A percentile compares a stretch with the other conserved stretches of the same genome.
Evolutionary conservation across 2,888 invertebrate genomes (phyloP).

Genomic region (Lampropteryx suffumata): DNA sequence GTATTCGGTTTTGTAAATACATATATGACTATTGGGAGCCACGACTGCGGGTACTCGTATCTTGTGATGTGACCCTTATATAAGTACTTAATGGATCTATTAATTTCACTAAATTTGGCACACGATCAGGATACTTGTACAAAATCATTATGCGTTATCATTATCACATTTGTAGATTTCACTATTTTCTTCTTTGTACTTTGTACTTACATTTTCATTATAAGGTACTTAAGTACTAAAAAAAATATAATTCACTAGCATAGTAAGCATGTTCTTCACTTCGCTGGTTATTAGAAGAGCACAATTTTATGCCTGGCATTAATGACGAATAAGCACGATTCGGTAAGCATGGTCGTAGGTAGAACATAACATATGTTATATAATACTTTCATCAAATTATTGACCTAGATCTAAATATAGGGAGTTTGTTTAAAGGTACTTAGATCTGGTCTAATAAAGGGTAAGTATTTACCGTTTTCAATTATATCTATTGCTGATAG

Average conservation of each 20-base stretch:
- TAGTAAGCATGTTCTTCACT: constrained; percentile 48
- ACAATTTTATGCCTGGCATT: constrained; percentile 57
- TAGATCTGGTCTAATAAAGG: no score
- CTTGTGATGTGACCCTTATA: constrained; percentile 22
- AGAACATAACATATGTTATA: constrained; percentile 11
- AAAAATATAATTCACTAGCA: constrained; percentile 55
- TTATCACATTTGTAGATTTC: constrained; percentile 29
- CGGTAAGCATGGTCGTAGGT: constrained; percentile 58
- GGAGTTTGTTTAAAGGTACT: no score
- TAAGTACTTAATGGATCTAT: background rate
- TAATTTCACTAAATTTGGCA: constrained; percentile 11
- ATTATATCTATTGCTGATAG: no score
- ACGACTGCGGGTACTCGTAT: constrained; percentile 23
- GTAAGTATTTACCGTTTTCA: no score
- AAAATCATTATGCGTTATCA: constrained; percentile 39
- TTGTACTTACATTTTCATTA: constrained; percentile 42
- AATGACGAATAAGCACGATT: constrained; percentile 57
- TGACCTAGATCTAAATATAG: no score
- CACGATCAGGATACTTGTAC: constrained; percentile 46
- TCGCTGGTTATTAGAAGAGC: constrained; percentile 54
- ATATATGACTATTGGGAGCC: constrained; percentile 37
- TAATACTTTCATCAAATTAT: no score
- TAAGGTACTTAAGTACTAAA: constrained; percentile 26
- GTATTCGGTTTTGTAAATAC: constrained; percentile 35
- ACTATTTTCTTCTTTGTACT: constrained; percentile 46